Percentiles rank a stretch among this genome's conserved stretches.
These are phyloP conservation scores for Agonopterix alstromeriana DNA, from an alignment of 2,888 invertebrate species.

Conservation along the genomic window DNA sequence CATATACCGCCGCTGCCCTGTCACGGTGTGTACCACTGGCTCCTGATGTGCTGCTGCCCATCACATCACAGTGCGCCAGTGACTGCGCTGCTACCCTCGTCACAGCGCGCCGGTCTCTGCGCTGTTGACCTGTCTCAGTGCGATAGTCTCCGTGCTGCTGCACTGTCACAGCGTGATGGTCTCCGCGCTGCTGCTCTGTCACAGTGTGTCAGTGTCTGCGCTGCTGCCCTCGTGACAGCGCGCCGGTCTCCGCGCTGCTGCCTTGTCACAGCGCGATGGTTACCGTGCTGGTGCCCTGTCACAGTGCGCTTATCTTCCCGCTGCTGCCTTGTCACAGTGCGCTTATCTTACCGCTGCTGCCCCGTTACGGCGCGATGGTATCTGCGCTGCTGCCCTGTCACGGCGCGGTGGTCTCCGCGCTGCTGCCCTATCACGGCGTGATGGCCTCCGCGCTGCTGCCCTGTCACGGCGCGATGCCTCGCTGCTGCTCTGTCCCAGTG, in stretches of 20 bases:
- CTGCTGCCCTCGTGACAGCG: not conserved
- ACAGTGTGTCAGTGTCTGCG: not conserved
- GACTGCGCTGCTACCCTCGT: not conserved
- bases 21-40: not conserved
- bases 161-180: not conserved
- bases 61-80: not conserved
- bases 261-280: not conserved
- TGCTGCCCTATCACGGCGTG: not conserved
- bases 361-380: not conserved
- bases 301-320: not conserved
- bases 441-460: conserved; percentile 1
- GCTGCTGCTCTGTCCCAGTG: conserved; percentile 7
- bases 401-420: not conserved
- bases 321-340: conserved; percentile 5
- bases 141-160: not conserved
- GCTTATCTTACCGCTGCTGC: not conserved
- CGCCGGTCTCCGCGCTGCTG: not conserved
- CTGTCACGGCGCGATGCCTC: not conserved
- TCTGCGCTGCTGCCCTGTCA: conserved; percentile 2
- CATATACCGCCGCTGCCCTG: not conserved
- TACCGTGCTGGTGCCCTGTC: not conserved
- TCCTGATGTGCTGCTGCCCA: not conserved
- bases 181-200: conserved; percentile 1
- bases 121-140: conserved; percentile 5
- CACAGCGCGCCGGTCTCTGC: not conserved